A percentile compares a stretch with the other conserved stretches of the same genome.
Evolutionary conservation across 2,113 vertebrate species (phyloP).

Genomic region (Addax nasomaculatus): DNA sequence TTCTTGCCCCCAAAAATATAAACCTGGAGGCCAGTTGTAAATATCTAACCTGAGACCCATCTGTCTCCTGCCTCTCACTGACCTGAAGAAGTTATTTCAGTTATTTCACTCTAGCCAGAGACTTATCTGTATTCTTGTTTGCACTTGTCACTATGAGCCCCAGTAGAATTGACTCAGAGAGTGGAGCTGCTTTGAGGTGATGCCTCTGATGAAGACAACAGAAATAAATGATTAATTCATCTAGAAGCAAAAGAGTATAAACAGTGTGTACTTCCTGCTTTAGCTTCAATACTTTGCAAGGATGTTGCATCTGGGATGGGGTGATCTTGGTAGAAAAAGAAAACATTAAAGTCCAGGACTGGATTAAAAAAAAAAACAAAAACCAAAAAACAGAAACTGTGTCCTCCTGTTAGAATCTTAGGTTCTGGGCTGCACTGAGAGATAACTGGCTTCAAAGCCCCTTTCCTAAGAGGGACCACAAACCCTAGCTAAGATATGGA

Average conservation of each 20-base stretch:
- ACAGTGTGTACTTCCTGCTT: neutral
- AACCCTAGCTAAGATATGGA: neutral
- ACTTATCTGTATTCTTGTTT: neutral
- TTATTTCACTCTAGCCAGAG: neutral
- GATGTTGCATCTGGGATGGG: neutral
- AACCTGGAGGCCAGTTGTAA: neutral
- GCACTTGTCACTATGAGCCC: neutral
- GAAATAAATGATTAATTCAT: neutral
- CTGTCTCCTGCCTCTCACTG: neutral
- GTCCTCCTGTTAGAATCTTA: neutral
- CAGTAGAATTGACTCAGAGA: neutral
- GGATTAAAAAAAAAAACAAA: neutral
- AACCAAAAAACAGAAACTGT: neutral
- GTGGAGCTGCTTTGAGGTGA: neutral
- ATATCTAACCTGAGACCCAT: neutral
- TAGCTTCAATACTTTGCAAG: neutral
- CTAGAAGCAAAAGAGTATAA: neutral
- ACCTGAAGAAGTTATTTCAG: neutral
- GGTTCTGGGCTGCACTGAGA: neutral
- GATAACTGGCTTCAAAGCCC: neutral
- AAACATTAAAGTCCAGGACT: neutral
- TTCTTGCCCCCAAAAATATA: neutral
- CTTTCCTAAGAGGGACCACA: neutral
- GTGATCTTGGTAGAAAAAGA: neutral
- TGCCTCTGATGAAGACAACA: neutral